These are phyloP conservation scores for Scelioninae gen. 2 DNA, from an alignment of 2,888 invertebrate species.

Conservation along the genomic window DNA sequence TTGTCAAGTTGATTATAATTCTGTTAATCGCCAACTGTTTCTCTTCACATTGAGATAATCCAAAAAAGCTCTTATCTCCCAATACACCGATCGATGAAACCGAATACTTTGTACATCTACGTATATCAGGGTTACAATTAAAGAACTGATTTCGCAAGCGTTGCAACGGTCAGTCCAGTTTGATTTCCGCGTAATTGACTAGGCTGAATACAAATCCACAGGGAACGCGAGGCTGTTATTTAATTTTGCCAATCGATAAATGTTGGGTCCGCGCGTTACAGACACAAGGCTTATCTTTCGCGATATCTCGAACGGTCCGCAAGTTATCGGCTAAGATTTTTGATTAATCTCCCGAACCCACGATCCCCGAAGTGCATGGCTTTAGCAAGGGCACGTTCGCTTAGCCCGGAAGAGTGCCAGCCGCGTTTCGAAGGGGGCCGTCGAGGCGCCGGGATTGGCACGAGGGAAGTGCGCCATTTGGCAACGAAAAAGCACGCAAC, in stretches of 20 bases:
- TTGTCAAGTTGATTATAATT: no score
- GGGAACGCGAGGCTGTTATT: slow-evolving; percentile 20
- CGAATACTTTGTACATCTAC: no score
- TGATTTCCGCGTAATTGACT: slow-evolving; percentile 14
- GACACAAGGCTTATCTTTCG: slow-evolving; percentile 23
- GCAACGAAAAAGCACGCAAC: slow-evolving; percentile 26
- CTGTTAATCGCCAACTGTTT: no score
- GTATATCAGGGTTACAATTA: no score
- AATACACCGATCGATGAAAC: no score
- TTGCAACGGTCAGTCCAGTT: slow-evolving; percentile 2
- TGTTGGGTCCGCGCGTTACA: slow-evolving; percentile 32
- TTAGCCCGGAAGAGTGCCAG: slow-evolving; percentile 38
- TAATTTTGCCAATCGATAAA: slow-evolving; percentile 32
- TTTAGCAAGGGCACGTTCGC: slow-evolving; percentile 47
- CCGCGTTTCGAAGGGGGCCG: slow-evolving; percentile 3
- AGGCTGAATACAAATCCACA: slow-evolving; percentile 19
- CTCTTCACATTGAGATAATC: no score
- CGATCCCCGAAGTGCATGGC: slow-evolving; percentile 37
- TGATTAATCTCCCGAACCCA: slow-evolving; percentile 49
- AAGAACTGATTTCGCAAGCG: no score
- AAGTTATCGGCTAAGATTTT: slow-evolving; percentile 49
- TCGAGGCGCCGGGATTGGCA: slow-evolving; percentile 21
- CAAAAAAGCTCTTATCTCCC: no score
- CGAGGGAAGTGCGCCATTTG: slow-evolving; percentile 33
- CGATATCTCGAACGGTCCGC: slow-evolving; percentile 41